Evolutionary conservation across 2,888 invertebrate species (phyloP).

Genomic region (Portevinia maculata): DNA sequence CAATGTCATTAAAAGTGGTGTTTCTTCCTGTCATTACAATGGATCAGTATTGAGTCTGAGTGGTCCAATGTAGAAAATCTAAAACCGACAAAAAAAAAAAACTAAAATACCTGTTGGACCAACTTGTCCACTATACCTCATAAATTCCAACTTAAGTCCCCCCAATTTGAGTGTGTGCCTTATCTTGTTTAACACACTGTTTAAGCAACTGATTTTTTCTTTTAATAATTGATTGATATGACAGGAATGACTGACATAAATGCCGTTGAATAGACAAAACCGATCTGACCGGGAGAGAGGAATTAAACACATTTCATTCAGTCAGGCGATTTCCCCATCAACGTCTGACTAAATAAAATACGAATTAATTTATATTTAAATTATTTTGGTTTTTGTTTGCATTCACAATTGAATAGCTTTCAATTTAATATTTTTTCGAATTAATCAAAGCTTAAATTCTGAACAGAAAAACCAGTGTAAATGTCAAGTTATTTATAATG

Average conservation of each 20-base stretch:
- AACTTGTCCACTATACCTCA: too few species aligned
- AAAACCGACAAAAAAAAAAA: too few species aligned
- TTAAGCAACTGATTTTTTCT: background rate
- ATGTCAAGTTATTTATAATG: background rate
- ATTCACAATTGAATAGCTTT: background rate
- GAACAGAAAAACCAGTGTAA: background rate
- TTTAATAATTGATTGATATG: background rate
- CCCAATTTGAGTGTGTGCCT: background rate
- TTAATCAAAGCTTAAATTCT: background rate
- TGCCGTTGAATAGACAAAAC: background rate
- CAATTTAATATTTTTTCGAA: background rate
- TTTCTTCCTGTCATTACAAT: too few species aligned
- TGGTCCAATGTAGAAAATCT: too few species aligned
- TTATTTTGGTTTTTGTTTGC: background rate
- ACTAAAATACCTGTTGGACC: too few species aligned
- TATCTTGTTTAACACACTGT: background rate
- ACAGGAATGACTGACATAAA: background rate
- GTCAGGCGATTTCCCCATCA: slow-evolving; percentile 1
- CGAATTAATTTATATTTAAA: background rate
- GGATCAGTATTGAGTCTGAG: too few species aligned
- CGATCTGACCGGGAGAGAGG: too few species aligned
- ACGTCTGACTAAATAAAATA: background rate
- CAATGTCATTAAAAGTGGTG: too few species aligned
- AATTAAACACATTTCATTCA: background rate
- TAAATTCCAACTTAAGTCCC: too few species aligned